Conservation (phyloP, 2,888 invertebrate genomes). For the Melikaiella ostensackeni region DNA sequence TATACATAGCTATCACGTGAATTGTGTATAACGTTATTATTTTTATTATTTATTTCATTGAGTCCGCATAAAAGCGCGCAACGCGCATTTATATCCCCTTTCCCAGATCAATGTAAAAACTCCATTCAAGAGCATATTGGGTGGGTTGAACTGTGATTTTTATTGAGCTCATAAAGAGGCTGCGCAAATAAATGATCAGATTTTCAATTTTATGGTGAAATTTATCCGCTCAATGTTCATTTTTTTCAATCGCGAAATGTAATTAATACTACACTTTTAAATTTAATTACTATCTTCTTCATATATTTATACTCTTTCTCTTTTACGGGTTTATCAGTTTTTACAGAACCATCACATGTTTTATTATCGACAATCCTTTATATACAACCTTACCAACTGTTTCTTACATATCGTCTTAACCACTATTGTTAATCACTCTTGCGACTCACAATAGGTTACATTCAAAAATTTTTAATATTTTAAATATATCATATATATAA, state of each 20-base stretch:
- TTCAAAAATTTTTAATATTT: too few relatives aligned
- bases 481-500: too few relatives aligned
- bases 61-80: not conserved
- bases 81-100: slow-evolving; percentile 12
- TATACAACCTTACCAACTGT: too few relatives aligned
- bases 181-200: not conserved
- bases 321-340: too few relatives aligned
- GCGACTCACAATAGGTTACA: too few relatives aligned
- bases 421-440: too few relatives aligned
- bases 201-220: not conserved
- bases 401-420: too few relatives aligned
- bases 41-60: slow-evolving; percentile 26
- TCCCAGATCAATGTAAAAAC: slow-evolving; percentile 25
- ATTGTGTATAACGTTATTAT: slow-evolving; percentile 27
- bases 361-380: too few relatives aligned
- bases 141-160: slow-evolving; percentile 28
- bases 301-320: too few relatives aligned
- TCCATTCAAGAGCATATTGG: slow-evolving; percentile 31
- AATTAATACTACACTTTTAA: not conserved
- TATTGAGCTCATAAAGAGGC: slow-evolving; percentile 30
- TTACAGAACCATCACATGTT: too few relatives aligned
- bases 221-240: not conserved
- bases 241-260: not conserved
- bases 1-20: not conserved
- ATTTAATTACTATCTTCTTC: not conserved